Evolutionary conservation across 2,888 invertebrate species (phyloP).

Genomic region (Drosophila cracens): DNA sequence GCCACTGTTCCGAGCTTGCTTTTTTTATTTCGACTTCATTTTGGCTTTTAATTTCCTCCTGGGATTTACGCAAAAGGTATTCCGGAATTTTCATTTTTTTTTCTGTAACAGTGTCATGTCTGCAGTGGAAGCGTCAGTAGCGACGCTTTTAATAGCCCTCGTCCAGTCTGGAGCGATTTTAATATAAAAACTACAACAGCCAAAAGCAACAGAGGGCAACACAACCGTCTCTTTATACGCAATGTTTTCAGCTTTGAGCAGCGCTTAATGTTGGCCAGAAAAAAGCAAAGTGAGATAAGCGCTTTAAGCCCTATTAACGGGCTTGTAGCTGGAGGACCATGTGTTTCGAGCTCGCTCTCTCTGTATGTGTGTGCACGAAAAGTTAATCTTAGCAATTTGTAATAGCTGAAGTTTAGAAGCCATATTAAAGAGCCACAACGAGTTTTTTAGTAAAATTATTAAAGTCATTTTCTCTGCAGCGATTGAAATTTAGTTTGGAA

Average conservation of each 20-base stretch:
- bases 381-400: conserved; percentile 47
- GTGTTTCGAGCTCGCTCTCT: conserved; percentile 11
- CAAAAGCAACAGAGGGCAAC: conserved; percentile 52
- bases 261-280: conserved; percentile 21
- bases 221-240: conserved; percentile 58
- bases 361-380: conserved; percentile 16
- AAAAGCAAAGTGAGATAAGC: conserved; percentile 70
- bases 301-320: conserved; percentile 72
- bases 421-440: conserved; percentile 33
- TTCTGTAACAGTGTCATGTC: conserved; percentile 28
- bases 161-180: conserved; percentile 74
- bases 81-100: conserved; percentile 29
- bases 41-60: conserved; percentile 80
- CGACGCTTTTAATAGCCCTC: conserved; percentile 68
- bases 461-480: not conserved
- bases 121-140: conserved; percentile 32
- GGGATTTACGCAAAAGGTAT: conserved; percentile 77
- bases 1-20: conserved; percentile 38
- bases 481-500: no score
- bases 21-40: conserved; percentile 62
- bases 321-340: conserved; percentile 42
- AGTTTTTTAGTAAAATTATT: not conserved
- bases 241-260: conserved; percentile 42
- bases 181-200: conserved; percentile 74
- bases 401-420: conserved; percentile 3